Conservation (phyloP, 2,888 invertebrate species). For the Monochamus alternatus region DNA sequence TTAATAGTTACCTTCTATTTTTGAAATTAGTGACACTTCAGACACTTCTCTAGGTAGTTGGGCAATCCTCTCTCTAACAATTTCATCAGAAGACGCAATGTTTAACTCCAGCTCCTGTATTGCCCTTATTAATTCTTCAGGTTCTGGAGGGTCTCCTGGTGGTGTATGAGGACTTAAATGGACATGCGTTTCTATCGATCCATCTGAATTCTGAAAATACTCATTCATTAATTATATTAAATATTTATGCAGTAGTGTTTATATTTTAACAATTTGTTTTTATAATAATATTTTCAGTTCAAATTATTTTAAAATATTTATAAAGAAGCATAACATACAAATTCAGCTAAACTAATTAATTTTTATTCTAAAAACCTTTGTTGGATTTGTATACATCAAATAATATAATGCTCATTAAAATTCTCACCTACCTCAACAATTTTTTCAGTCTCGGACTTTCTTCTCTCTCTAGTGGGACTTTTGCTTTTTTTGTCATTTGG, state of each 20-base stretch:
- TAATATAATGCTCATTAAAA: no score
- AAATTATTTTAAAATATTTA: no score
- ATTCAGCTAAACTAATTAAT: no score
- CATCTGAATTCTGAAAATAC: constrained; percentile 73
- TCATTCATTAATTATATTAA: neutral
- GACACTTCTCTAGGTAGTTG: constrained; percentile 96
- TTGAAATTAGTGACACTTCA: constrained; percentile 88
- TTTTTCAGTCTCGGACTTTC: constrained; percentile 72
- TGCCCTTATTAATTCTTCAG: constrained; percentile 91
- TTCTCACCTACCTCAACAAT: constrained; percentile 59
- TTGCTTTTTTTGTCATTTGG: constrained; percentile 66
- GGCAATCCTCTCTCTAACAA: constrained; percentile 92
- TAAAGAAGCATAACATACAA: no score
- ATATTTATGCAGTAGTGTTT: no score
- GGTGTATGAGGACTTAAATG: constrained; percentile 87
- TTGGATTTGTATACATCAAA: no score
- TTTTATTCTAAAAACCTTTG: no score
- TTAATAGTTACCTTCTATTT: constrained; percentile 81
- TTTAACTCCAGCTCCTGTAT: constrained; percentile 91
- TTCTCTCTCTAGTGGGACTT: constrained; percentile 68
- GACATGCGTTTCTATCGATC: constrained; percentile 83
- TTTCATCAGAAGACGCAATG: constrained; percentile 95
- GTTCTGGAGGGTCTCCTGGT: constrained; percentile 90
- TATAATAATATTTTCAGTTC: no score
- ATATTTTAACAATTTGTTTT: no score